Base-by-base conservation (phyloP, 2,113 vertebrate species). In the Prionailurus bengalensis region DNA sequence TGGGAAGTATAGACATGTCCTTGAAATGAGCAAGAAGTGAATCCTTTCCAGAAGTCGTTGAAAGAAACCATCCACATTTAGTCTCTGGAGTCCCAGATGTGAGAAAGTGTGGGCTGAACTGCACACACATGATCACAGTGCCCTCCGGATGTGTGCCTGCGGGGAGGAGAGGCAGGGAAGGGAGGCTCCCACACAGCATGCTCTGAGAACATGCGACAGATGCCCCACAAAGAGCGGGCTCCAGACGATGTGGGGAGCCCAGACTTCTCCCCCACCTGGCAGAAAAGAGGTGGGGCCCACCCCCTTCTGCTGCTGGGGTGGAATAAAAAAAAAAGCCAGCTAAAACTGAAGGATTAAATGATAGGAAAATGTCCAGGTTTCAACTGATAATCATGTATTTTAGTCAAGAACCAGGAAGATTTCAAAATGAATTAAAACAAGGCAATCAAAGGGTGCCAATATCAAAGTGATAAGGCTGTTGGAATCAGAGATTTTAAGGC, bases 161-260 rank as follows among this genome's bases (percentile, higher is more conserved):
- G 8, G 81, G 81, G 53, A 13, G 80, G 61, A 27, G 55, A 68
- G 53, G 33, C 31, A 13, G 53, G 51, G 3, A 48, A 81, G 68
- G 63, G 17, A 1, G n/a, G 61, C 79, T 91, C 19, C 65, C 29
- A 31, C 27, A 7, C 3, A 4, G 33, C 45, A 0, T 4, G 39
- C 33, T 58, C 36, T 5, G 11, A 36, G 76, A 23, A n/a, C 0
- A 0, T 0, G 6, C 23, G 42, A 39, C 19, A 29, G 48, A 11
- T 39, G 82, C 13, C 33, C 80, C 7, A 0, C 7, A 1, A 14
- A 19, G 31, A 39, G 10, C 2, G 16, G 11, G 1, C 9, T n/a
- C 27, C 61, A 31, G 66, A 51, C 25, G 4, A 10, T 10, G 58
- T 4, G 61, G 21, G 33, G 42, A 58, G 31, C 66, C 55, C 19